phyloP scores from a whole-genome alignment of 2,888 invertebrate genomes.

The Scrobipalpa atriplicella region DNA sequence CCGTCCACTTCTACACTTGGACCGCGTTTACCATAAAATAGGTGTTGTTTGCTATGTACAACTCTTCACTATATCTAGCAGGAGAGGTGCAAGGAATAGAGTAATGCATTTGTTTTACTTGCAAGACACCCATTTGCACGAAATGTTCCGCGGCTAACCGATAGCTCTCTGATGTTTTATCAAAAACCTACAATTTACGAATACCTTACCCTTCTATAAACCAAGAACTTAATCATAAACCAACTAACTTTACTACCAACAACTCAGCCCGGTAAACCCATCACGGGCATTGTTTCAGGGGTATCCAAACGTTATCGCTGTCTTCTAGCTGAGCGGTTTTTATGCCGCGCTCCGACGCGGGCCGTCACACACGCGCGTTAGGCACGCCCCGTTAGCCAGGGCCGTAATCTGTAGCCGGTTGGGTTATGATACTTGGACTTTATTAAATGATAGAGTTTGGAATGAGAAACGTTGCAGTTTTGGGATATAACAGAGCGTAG shows the following conservation, averaged over 20 bases:
- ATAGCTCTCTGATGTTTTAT: too few relatives aligned
- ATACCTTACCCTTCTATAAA: neutral
- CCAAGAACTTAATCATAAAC: neutral
- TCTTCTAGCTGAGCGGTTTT: constrained; percentile 52
- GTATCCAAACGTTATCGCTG: constrained; percentile 43
- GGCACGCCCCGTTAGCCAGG: constrained; percentile 43
- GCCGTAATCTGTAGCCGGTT: constrained; percentile 6
- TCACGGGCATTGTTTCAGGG: constrained; percentile 21
- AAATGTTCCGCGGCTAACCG: too few relatives aligned
- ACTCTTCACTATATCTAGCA: too few relatives aligned
- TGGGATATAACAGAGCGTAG: neutral
- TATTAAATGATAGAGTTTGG: constrained; percentile 18
- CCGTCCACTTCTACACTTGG: too few relatives aligned
- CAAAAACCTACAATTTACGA: too few relatives aligned
- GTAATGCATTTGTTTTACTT: too few relatives aligned
- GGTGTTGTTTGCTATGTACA: too few relatives aligned
- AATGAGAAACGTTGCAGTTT: constrained; percentile 5
- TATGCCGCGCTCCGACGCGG: constrained; percentile 46
- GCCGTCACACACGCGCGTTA: constrained; percentile 42
- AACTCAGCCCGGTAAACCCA: neutral
- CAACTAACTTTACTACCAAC: neutral
- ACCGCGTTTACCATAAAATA: too few relatives aligned
- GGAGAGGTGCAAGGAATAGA: too few relatives aligned
- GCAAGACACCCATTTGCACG: too few relatives aligned
- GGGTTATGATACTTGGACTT: constrained; percentile 10